Evolutionary conservation across 2,888 invertebrate genomes (phyloP), one percentile per base, ranked within the genome.

Genomic region (Drosophila histrio): DNA sequence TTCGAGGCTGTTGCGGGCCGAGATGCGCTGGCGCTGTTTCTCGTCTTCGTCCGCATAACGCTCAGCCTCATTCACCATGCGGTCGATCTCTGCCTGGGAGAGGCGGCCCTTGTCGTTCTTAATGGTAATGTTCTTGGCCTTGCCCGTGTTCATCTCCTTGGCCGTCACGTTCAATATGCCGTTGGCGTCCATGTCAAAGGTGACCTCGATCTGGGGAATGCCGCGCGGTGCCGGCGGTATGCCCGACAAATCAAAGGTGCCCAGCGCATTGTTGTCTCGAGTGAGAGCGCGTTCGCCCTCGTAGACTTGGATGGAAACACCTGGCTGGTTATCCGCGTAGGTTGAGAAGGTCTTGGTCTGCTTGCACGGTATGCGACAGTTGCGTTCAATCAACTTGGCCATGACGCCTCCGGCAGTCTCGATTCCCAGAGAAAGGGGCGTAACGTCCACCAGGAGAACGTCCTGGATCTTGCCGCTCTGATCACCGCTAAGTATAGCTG

Each of bases 191-290:
- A 96, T 94, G 60, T 91, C 91, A 89, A 96, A 96, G 39, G 96
- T 96, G 26, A 96, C 96, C 90, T 96, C 98, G 92, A 95, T 97
- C 92, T 94, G 97, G 74, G 94, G 97, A 73, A 95, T 97, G 89
- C 95, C 98, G 74, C 94, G 96, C 63, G 95, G 98, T 90, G 96
- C 96, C 11, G 98, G 98, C 1, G 98, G 98, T 89, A 99, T 98
- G 34, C 98, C 98, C 95, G 96, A 96, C 57, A 99, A 94, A 91
- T 99, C 98, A 92, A 99, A 99, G 91, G 97, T 98, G 64, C 99
- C 99, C 71, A 99, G 94, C 32, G 97, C 93, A 92, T 98, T 97
- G 93, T 98, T 98, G 91, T 97, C 97, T 89, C 96, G 97, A 77
- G 97, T 97, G 97, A 97, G 96, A 43, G 97, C 96, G 26, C 96